Evolutionary conservation across 2,888 invertebrate genomes (phyloP).

Genomic region (Unio delphinus): DNA sequence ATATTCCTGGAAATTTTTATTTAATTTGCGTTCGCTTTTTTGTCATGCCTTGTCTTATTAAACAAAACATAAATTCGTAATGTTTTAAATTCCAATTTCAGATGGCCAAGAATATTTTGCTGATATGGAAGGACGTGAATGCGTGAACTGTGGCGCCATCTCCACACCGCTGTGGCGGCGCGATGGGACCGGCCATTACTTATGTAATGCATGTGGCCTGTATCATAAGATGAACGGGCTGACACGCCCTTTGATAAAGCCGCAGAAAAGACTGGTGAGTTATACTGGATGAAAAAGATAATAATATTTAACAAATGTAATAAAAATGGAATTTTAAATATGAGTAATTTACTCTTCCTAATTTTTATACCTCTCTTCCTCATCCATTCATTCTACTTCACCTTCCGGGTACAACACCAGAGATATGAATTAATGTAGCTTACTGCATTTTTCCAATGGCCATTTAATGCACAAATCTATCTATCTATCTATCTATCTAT

Average conservation of each 20-base stretch:
- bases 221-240: constrained; percentile 99
- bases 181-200: constrained; percentile 96
- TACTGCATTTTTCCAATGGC: neutral
- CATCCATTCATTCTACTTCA: constrained; percentile 4
- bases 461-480: neutral
- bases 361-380: constrained; percentile 6
- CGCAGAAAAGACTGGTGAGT: constrained; percentile 98
- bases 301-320: neutral
- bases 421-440: neutral
- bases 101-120: constrained; percentile 63
- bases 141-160: constrained; percentile 97
- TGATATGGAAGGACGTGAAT: constrained; percentile 88
- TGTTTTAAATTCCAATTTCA: constrained; percentile 10
- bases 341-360: constrained; percentile 15
- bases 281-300: neutral
- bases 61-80: too few relatives aligned
- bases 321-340: constrained; percentile 4
- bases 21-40: too few relatives aligned
- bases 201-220: constrained; percentile 98
- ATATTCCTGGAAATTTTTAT: too few relatives aligned
- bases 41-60: too few relatives aligned
- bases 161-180: constrained; percentile 97
- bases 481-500: too few relatives aligned
- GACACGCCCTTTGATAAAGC: constrained; percentile 97
- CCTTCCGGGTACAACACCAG: neutral